Evolutionary conservation across 2,888 invertebrate genomes (phyloP), one percentile per base, ranked within the genome.

Genomic region (Meiosimyza decipiens): DNA sequence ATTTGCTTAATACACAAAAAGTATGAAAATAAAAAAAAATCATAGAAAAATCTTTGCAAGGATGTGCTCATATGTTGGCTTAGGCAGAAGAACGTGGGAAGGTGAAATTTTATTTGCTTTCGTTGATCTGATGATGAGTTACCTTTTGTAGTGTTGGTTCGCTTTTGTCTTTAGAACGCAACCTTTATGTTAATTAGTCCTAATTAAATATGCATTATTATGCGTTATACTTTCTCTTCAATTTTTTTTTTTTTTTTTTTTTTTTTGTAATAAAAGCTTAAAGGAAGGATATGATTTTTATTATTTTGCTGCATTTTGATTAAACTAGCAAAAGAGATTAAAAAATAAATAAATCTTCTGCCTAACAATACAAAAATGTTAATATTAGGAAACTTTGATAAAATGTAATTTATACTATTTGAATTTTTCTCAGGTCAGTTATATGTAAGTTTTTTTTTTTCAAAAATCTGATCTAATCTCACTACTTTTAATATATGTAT

Each of bases 201-300:
- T 82, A 81, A 82, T 81, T 80, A 81, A 79, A 80, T 81, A 80
- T 82, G 81, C 80, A 81, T 80, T 80, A 80, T 78, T 79, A 76
- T 77, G 40, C 6, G 6, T 40, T 40, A 40, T 40, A 40, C 40
- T 40, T 40, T 40, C 28, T 28, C 28, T 28, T 28, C 4, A 28
- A 22, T 22, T 22, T 22, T 22, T 1, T 22, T 22, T 22, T 22
- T 22, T 22, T 22, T n/a, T n/a, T n/a, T 9, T 6, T 40, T 40
- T 40, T 40, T 40, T 40, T 40, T 40, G 9, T 40, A 40, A 40
- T 9, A 40, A 40, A 40, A 40, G 40, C 40, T 57, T n/a, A 18
- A 49, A 16, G 54, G 54, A 28, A 66, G 66, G 54, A 66, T 54
- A 52, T 54, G 49, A 67, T 60, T 52, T 70, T 70, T 59, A 18